Percentiles rank a stretch among this genome's conserved stretches.
These are phyloP conservation scores for Anagyrus pseudococci DNA, from an alignment of 2,888 invertebrate species.

Conservation along the genomic window DNA sequence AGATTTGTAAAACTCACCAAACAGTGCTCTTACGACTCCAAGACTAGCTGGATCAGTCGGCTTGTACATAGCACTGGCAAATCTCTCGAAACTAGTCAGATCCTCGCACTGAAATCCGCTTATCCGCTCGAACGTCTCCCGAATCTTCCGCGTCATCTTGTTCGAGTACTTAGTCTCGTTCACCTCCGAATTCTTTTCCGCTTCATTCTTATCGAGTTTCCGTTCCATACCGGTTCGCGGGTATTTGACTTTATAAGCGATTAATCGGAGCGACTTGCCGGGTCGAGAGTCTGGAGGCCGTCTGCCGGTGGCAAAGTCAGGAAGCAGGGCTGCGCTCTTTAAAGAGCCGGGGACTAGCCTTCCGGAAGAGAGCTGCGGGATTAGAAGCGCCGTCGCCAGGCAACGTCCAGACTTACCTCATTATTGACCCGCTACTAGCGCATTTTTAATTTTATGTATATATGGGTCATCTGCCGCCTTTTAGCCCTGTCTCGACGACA, in stretches of 20 bases:
- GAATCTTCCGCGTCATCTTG: background rate
- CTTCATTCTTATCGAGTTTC: no score
- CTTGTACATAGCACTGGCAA: constrained; percentile 68
- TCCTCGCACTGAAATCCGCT: constrained; percentile 50
- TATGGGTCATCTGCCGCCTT: background rate
- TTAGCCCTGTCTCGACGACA: background rate
- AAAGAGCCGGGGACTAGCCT: no score
- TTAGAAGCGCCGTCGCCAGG: constrained; percentile 47
- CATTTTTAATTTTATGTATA: background rate
- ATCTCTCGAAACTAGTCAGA: constrained; percentile 57
- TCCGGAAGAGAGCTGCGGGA: constrained; percentile 14
- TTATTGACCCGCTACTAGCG: constrained; percentile 54
- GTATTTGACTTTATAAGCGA: no score
- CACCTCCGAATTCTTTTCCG: background rate
- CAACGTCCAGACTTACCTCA: constrained; percentile 48
- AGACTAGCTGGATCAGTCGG: constrained; percentile 80
- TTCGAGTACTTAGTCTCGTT: background rate
- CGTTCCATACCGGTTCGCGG: no score
- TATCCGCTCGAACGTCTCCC: constrained; percentile 40
- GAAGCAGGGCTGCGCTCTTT: no score
- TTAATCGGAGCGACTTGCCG: no score
- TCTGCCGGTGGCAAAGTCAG: no score
- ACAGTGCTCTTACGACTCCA: constrained; percentile 79
- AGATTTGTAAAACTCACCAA: constrained; percentile 69
- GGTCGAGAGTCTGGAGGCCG: no score